Percentiles rank a stretch among this genome's conserved stretches.
Conservation (phyloP, 2,888 invertebrate species). For the Barypeithes pellucidus region DNA sequence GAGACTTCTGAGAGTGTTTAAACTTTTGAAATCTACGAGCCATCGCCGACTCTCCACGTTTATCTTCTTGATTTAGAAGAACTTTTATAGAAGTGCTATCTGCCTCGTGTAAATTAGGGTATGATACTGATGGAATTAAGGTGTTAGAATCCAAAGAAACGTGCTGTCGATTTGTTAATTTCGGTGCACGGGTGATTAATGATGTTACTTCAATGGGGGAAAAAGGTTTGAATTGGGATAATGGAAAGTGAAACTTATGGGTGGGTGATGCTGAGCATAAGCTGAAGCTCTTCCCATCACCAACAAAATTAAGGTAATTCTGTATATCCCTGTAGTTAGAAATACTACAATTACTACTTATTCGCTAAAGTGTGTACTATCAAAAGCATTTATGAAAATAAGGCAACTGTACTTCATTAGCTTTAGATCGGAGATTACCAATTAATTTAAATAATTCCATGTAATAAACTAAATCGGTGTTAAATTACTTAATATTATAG, state of each 20-base stretch:
- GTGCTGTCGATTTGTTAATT: slow-evolving; percentile 60
- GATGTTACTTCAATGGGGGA: slow-evolving; percentile 33
- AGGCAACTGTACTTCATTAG: too few species aligned
- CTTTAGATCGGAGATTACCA: too few species aligned
- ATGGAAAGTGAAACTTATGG: slow-evolving; percentile 52
- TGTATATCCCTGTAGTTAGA: slow-evolving; percentile 65
- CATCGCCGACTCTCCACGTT: slow-evolving; percentile 72
- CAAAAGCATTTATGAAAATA: too few species aligned
- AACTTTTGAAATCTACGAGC: slow-evolving; percentile 71
- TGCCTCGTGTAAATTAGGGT: slow-evolving; percentile 56
- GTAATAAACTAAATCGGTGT: too few species aligned
- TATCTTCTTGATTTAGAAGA: slow-evolving; percentile 75
- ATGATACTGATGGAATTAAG: slow-evolving; percentile 57
- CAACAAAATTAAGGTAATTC: slow-evolving; percentile 69
- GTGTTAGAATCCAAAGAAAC: slow-evolving; percentile 58
- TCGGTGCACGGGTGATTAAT: slow-evolving; percentile 54
- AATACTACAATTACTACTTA: slow-evolving; percentile 47
- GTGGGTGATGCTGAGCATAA: slow-evolving; percentile 60
- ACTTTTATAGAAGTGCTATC: slow-evolving; percentile 61
- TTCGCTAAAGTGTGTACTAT: not conserved
- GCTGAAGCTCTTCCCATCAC: slow-evolving; percentile 67
- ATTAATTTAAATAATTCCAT: too few species aligned
- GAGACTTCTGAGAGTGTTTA: slow-evolving; percentile 75
- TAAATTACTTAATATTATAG: too few species aligned
- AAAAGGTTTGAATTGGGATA: slow-evolving; percentile 45